Percentiles rank a stretch among this genome's conserved stretches.
Evolutionary conservation across 2,797 vertebrate genomes (phyloP).

Genomic region (Perodicticus potto): DNA sequence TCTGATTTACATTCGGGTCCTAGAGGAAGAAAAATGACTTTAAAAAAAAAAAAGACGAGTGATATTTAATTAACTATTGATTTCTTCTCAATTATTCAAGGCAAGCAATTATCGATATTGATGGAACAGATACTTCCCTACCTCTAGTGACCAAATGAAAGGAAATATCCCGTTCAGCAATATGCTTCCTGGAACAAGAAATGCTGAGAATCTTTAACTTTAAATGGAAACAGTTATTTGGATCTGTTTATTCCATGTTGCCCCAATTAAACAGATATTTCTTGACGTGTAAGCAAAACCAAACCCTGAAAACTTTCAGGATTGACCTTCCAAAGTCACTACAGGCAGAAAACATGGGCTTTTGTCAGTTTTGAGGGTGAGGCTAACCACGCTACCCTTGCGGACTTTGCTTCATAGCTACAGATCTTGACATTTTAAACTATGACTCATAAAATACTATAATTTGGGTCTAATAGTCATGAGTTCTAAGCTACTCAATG

Average conservation of each 20-base stretch:
- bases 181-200: slow-evolving; percentile 59
- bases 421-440: slow-evolving; percentile 49
- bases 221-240: slow-evolving; percentile 64
- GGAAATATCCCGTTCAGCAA: slow-evolving; percentile 71
- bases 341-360: background rate
- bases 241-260: slow-evolving; percentile 68
- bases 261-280: slow-evolving; percentile 69
- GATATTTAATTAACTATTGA: slow-evolving; percentile 85
- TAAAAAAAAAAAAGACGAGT: slow-evolving; percentile 18
- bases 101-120: slow-evolving; percentile 77
- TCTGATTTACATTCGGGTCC: slow-evolving; percentile 77
- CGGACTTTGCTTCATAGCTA: background rate
- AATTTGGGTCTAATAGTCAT: slow-evolving; percentile 10
- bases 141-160: slow-evolving; percentile 60
- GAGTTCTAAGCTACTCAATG: background rate
- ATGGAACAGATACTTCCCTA: slow-evolving; percentile 72
- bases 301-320: slow-evolving; percentile 29
- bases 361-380: slow-evolving; percentile 25
- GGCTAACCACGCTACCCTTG: background rate
- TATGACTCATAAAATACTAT: slow-evolving; percentile 46
- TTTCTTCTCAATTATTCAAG: slow-evolving; percentile 84
- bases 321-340: slow-evolving; percentile 49
- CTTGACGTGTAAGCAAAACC: slow-evolving; percentile 71
- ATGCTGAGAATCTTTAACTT: slow-evolving; percentile 61
- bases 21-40: slow-evolving; percentile 76